These are phyloP conservation scores for Clanis bilineata DNA, from an alignment of 2,888 invertebrate genomes.

Conservation along the genomic window DNA sequence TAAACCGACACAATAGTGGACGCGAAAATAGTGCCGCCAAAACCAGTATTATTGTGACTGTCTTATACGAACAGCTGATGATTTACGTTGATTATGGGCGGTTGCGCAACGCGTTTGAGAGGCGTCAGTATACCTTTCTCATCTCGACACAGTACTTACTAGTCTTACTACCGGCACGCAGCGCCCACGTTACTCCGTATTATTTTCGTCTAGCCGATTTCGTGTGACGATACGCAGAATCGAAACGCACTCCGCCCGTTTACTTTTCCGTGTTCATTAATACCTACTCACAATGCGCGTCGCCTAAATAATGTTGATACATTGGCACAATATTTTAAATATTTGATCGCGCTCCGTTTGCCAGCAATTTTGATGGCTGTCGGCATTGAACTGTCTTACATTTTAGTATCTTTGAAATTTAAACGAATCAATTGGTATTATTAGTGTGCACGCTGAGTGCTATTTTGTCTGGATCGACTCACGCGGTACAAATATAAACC, in stretches of 20 bases:
- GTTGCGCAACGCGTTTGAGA: conserved; percentile 54
- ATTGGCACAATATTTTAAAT: not conserved
- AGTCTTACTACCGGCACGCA: conserved; percentile 55
- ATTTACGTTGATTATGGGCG: conserved; percentile 40
- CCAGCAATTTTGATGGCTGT: conserved; percentile 7
- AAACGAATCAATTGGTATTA: not conserved
- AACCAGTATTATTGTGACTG: conserved; percentile 57
- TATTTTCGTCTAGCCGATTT: conserved; percentile 59
- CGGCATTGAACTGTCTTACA: not conserved
- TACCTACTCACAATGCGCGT: conserved; percentile 33
- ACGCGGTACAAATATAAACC: not conserved
- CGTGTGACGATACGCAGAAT: conserved; percentile 41
- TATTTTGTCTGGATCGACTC: not conserved
- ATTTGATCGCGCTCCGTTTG: not conserved
- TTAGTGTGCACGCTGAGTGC: not conserved
- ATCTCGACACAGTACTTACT: conserved; percentile 30
- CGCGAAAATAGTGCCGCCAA: conserved; percentile 58
- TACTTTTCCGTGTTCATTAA: conserved; percentile 41
- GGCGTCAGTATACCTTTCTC: conserved; percentile 49
- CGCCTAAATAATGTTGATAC: conserved; percentile 41
- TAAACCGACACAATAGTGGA: conserved; percentile 52
- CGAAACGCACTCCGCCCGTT: conserved; percentile 24
- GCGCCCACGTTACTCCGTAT: conserved; percentile 54
- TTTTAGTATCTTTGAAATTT: not conserved
- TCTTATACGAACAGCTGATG: conserved; percentile 46